A percentile compares a stretch with the other conserved stretches of the same genome.
These are phyloP conservation scores for Crambe crambe DNA, from an alignment of 37 sponge, comb jelly and placozoan species.

Conservation along the genomic window DNA sequence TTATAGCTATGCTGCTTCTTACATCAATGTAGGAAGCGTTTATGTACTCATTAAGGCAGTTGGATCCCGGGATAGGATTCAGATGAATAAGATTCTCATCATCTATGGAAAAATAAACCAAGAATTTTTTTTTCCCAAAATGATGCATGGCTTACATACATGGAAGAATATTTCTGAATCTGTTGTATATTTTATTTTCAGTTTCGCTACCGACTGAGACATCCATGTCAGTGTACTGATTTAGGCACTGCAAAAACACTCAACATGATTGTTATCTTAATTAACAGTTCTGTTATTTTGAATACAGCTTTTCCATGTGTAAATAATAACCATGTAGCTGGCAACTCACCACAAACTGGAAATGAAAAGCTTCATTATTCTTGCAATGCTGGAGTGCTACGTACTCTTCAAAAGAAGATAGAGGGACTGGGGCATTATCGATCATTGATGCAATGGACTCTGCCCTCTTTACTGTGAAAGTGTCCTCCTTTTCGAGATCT, in stretches of 20 bases:
- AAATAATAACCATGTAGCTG: background rate
- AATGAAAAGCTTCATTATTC: conserved; percentile 17
- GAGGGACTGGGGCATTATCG: conserved; percentile 26
- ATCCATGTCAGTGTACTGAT: background rate
- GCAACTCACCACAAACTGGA: conserved; percentile 11
- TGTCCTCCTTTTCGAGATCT: background rate
- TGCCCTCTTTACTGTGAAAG: background rate
- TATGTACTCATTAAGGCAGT: conserved; percentile 43
- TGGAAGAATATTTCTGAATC: conserved; percentile 44
- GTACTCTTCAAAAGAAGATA: conserved; percentile 18
- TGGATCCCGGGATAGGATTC: conserved; percentile 5
- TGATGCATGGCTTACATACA: too few relatives aligned
- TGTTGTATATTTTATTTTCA: conserved; percentile 29
- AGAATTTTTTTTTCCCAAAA: too few relatives aligned
- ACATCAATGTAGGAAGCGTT: conserved; percentile 69
- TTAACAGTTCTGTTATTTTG: too few relatives aligned
- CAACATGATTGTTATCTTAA: too few relatives aligned
- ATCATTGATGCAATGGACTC: background rate
- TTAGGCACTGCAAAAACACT: background rate
- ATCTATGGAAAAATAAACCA: conserved; percentile 28
- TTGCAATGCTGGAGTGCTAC: conserved; percentile 25
- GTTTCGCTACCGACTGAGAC: background rate
- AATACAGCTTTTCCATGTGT: too few relatives aligned
- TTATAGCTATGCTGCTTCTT: background rate
- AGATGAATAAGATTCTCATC: conserved; percentile 46